Evolutionary conservation across 2,888 invertebrate species (phyloP).

Genomic region (Cryptops parisi): DNA sequence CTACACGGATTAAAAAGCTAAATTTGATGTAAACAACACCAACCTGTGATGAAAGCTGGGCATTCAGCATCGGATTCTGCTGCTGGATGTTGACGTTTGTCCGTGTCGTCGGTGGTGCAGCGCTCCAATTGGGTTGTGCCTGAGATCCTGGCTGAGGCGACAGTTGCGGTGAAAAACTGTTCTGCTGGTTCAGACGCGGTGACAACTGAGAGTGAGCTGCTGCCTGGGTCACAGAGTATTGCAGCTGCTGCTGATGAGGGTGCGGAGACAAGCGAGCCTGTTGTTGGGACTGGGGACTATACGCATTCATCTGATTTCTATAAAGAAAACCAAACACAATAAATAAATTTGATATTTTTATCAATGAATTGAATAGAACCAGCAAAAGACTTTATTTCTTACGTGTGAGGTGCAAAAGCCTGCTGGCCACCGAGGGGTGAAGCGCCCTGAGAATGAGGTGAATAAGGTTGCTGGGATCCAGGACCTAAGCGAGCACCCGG

Average conservation of each 20-base stretch:
- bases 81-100: constrained; percentile 20
- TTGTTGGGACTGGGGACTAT: constrained; percentile 18
- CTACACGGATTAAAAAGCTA: too few relatives aligned
- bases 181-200: constrained; percentile 38
- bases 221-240: constrained; percentile 22
- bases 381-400: neutral
- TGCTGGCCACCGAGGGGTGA: constrained; percentile 32
- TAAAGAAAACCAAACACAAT: constrained; percentile 3
- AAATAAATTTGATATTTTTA: neutral
- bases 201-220: constrained; percentile 21
- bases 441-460: constrained; percentile 43
- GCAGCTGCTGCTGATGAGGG: constrained; percentile 26
- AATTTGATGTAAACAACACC: too few relatives aligned
- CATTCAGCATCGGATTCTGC: constrained; percentile 78
- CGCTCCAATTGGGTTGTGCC: constrained; percentile 6
- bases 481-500: constrained; percentile 26
- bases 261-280: constrained; percentile 23
- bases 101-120: constrained; percentile 6
- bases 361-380: neutral
- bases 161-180: constrained; percentile 13
- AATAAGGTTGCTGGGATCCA: constrained; percentile 36
- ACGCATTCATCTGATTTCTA: constrained; percentile 13
- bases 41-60: constrained; percentile 50
- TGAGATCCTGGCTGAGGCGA: constrained; percentile 15
- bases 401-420: constrained; percentile 11